Conservation (phyloP, 2,797 vertebrate genomes). For the Acrossocheilus fasciatus region DNA sequence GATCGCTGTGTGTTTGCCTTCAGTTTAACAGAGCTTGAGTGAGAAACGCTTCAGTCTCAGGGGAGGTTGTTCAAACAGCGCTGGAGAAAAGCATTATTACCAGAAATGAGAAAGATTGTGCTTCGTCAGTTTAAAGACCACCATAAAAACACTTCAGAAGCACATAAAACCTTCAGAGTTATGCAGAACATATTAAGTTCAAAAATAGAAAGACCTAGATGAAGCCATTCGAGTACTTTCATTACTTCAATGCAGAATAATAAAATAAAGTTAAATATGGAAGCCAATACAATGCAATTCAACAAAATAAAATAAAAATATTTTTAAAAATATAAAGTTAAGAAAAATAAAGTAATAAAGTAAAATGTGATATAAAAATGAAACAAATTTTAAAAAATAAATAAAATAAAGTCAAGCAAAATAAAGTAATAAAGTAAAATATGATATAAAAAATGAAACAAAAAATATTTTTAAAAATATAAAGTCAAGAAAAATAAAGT, state of each 20-base stretch:
- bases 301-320: not conserved
- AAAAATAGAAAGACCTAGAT: not conserved
- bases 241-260: not conserved
- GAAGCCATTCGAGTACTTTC: not conserved
- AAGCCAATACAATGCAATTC: not conserved
- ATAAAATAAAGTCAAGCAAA: not conserved
- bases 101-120: not conserved
- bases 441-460: not conserved
- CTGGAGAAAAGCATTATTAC: not conserved
- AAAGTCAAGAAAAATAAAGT: too few relatives aligned
- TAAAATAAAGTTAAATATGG: not conserved
- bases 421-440: not conserved
- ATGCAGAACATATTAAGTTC: not conserved
- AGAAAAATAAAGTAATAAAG: not conserved
- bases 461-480: too few relatives aligned
- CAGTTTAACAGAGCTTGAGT: not conserved
- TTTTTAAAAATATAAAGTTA: too few relatives aligned
- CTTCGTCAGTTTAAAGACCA: not conserved
- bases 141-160: not conserved
- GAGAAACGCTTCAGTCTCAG: not conserved
- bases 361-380: not conserved
- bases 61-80: not conserved
- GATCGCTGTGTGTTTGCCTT: conserved; percentile 28
- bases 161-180: not conserved
- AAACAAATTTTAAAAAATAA: too few relatives aligned